These are phyloP conservation scores for Amazona ochrocephala DNA, from an alignment of 2,797 vertebrate genomes.

Conservation along the genomic window DNA sequence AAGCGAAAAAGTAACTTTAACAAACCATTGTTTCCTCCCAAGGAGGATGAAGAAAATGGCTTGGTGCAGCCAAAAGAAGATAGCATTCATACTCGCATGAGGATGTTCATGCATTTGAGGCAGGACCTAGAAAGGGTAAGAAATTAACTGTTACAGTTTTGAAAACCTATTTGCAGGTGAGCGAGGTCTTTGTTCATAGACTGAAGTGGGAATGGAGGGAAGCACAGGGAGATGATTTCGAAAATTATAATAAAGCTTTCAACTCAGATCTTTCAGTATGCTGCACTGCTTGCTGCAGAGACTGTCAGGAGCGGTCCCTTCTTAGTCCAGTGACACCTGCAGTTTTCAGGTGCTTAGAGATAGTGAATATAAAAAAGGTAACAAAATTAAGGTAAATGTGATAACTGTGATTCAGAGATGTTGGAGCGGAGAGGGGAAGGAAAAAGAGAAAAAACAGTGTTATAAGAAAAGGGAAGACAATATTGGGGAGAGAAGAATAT, in stretches of 20 bases:
- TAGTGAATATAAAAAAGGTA: not conserved
- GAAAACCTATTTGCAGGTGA: not conserved
- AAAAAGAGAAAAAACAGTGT: not conserved
- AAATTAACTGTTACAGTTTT: not conserved
- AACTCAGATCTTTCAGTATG: not conserved
- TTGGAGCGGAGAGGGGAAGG: not conserved
- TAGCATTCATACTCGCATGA: constrained; percentile 97
- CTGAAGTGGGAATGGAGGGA: not conserved
- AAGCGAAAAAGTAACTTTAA: constrained; percentile 96
- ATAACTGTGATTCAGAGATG: not conserved
- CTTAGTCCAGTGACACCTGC: not conserved
- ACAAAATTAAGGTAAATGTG: not conserved
- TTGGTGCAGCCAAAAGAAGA: constrained; percentile 95
- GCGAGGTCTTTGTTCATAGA: not conserved
- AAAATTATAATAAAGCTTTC: not conserved
- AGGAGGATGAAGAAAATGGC: constrained; percentile 92
- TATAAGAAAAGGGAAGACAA: not conserved
- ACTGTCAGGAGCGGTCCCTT: not conserved
- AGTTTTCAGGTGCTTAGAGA: not conserved
- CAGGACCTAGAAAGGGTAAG: constrained; percentile 97
- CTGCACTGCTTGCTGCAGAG: not conserved
- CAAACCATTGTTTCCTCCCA: constrained; percentile 93
- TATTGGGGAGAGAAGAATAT: not conserved
- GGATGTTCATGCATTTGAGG: constrained; percentile 99
- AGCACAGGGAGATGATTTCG: not conserved